Evolutionary conservation across 2,113 vertebrate species (phyloP).

Genomic region (Gobiocypris rarus): DNA sequence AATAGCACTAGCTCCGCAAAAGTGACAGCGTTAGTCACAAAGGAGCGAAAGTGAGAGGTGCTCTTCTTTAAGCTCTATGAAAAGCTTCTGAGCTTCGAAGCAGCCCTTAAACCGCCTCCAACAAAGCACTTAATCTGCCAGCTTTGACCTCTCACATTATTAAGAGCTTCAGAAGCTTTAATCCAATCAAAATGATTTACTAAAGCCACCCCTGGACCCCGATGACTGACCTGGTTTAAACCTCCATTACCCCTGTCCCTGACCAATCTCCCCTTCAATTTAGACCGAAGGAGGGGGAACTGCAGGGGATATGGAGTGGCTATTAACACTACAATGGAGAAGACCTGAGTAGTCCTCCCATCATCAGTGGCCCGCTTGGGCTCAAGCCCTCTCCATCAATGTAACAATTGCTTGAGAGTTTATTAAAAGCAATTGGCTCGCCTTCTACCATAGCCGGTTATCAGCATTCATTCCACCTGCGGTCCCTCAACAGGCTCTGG

Average conservation of each 20-base stretch:
- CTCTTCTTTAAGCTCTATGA: slow-evolving; percentile 75
- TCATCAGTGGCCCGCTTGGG: slow-evolving; percentile 84
- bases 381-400: slow-evolving; percentile 80
- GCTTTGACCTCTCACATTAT: slow-evolving; percentile 93
- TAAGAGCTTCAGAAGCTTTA: slow-evolving; percentile 91
- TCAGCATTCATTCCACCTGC: slow-evolving; percentile 77
- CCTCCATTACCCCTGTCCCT: slow-evolving; percentile 66
- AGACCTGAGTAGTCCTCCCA: slow-evolving; percentile 74
- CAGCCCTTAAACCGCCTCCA: slow-evolving; percentile 72
- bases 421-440: slow-evolving; percentile 84
- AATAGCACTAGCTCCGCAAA: slow-evolving; percentile 70
- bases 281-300: slow-evolving; percentile 73
- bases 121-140: slow-evolving; percentile 90
- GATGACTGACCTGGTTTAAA: slow-evolving; percentile 73
- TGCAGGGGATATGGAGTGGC: slow-evolving; percentile 74
- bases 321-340: slow-evolving; percentile 84
- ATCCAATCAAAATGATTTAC: slow-evolving; percentile 99
- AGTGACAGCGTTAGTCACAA: slow-evolving; percentile 75
- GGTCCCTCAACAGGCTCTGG: neutral
- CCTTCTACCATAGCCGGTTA: slow-evolving; percentile 70
- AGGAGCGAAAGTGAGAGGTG: slow-evolving; percentile 73
- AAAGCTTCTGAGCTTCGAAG: slow-evolving; percentile 70
- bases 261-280: slow-evolving; percentile 74
- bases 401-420: slow-evolving; percentile 82
- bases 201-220: slow-evolving; percentile 75